Conservation (phyloP, 2,888 invertebrate genomes). For the Apoda limacodes region DNA sequence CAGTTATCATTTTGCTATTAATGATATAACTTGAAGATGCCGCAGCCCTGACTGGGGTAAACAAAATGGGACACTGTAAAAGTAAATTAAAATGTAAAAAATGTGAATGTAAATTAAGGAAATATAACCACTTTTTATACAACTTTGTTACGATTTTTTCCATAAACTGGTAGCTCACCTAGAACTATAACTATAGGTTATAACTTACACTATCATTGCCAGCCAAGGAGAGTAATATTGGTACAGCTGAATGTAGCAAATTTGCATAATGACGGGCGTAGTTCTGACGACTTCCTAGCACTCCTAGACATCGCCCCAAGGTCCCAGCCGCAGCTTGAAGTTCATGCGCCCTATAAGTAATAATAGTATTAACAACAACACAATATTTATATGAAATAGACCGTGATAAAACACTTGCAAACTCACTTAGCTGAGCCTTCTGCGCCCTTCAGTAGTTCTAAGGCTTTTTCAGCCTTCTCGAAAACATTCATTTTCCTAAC, state of each 20-base stretch:
- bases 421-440: slow-evolving; percentile 51
- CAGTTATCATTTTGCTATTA: too few species aligned
- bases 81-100: too few species aligned
- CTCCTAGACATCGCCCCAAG: slow-evolving; percentile 54
- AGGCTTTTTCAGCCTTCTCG: slow-evolving; percentile 61
- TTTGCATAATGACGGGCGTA: slow-evolving; percentile 55
- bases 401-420: too few species aligned
- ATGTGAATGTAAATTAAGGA: too few species aligned
- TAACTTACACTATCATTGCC: slow-evolving; percentile 60
- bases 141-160: too few species aligned
- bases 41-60: too few species aligned
- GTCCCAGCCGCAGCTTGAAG: slow-evolving; percentile 55
- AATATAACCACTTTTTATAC: too few species aligned
- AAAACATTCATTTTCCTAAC: slow-evolving; percentile 63
- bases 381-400: too few species aligned
- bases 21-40: too few species aligned
- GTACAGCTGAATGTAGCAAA: slow-evolving; percentile 48
- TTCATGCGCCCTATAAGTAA: slow-evolving; percentile 48
- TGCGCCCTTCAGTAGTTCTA: slow-evolving; percentile 51
- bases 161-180: too few species aligned
- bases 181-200: too few species aligned
- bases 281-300: slow-evolving; percentile 49
- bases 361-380: slow-evolving; percentile 5
- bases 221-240: slow-evolving; percentile 51
- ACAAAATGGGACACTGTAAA: too few species aligned